phyloP scores from a whole-genome alignment of 2,113 vertebrate species.

The Mionectes macconnelli region DNA sequence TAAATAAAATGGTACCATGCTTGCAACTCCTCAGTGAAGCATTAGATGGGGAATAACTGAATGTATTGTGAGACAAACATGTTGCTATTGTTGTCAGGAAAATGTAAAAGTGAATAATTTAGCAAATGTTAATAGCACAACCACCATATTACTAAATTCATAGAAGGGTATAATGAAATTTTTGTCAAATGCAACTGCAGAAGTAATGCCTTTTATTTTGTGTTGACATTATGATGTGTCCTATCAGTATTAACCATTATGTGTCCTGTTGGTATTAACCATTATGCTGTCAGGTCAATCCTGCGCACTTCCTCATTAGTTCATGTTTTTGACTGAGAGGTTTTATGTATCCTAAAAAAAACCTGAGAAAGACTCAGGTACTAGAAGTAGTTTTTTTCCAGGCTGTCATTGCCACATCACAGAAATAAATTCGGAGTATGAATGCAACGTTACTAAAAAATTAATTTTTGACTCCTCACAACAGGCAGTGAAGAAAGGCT shows the following conservation, averaged over 20 bases:
- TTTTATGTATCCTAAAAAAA: background rate
- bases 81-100: constrained; percentile 68
- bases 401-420: background rate
- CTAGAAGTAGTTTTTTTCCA: background rate
- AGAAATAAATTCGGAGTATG: background rate
- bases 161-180: constrained; percentile 62
- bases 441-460: background rate
- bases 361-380: background rate
- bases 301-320: constrained; percentile 45
- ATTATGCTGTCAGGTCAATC: constrained; percentile 23
- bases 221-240: constrained; percentile 11
- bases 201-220: constrained; percentile 45
- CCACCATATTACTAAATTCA: constrained; percentile 38
- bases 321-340: constrained; percentile 3
- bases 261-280: constrained; percentile 4
- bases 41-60: constrained; percentile 71
- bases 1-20: constrained; percentile 1
- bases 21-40: constrained; percentile 46
- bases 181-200: constrained; percentile 33
- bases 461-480: constrained; percentile 7
- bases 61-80: constrained; percentile 46
- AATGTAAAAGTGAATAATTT: constrained; percentile 72
- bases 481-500: background rate
- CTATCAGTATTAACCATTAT: background rate
- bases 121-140: constrained; percentile 66